phyloP scores from a whole-genome alignment of 2,888 invertebrate genomes.

The Lysandra coridon region DNA sequence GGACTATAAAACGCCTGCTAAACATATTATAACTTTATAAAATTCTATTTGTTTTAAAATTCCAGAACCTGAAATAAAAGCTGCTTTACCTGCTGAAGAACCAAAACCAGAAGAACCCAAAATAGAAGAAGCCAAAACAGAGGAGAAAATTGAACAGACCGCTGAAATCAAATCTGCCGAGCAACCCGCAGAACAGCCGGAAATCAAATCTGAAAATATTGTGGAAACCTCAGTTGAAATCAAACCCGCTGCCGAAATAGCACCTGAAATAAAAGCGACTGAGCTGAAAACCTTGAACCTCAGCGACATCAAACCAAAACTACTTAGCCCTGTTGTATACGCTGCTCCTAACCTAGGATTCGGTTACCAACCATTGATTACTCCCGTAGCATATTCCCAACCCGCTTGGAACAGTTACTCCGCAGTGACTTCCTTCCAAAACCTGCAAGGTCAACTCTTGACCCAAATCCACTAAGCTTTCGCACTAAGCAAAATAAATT shows the following conservation, averaged over 20 bases:
- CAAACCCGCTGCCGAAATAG: constrained; percentile 32
- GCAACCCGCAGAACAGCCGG: constrained; percentile 34
- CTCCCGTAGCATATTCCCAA: constrained; percentile 19
- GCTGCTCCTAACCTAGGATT: constrained; percentile 36
- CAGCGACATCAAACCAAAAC: constrained; percentile 31
- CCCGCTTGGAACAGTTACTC: constrained; percentile 25
- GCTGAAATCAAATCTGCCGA: constrained; percentile 37
- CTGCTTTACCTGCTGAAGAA: constrained; percentile 1
- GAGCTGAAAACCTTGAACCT: constrained; percentile 32
- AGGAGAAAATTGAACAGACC: constrained; percentile 33
- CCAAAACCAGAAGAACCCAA: constrained; percentile 40
- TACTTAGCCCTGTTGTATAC: constrained; percentile 35
- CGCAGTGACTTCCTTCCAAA: constrained; percentile 23
- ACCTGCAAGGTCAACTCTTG: constrained; percentile 23
- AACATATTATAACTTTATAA: too few species aligned
- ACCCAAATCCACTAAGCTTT: constrained; percentile 18
- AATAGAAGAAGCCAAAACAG: constrained; percentile 38
- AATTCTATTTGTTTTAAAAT: constrained; percentile 33
- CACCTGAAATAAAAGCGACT: constrained; percentile 36
- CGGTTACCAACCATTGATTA: constrained; percentile 34
- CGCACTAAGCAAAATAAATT: constrained; percentile 16
- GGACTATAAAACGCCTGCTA: too few species aligned
- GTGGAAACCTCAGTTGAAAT: constrained; percentile 34
- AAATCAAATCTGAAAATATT: constrained; percentile 32
- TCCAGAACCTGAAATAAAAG: constrained; percentile 36